Evolutionary conservation across 2,113 vertebrate species (phyloP), one percentile per base, ranked within the genome.

Genomic region (Donacobius atricapilla): DNA sequence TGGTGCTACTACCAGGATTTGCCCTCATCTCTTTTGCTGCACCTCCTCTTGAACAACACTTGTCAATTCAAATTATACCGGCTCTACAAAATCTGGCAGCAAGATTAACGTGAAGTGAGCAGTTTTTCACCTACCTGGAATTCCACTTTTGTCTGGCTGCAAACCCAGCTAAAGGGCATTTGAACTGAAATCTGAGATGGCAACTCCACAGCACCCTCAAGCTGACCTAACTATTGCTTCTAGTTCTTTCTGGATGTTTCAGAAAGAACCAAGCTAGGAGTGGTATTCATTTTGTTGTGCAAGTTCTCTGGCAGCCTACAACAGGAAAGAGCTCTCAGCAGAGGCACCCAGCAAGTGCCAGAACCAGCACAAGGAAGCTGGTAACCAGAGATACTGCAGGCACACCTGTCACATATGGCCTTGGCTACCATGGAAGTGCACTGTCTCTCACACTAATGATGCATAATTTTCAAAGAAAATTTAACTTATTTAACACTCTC

Each of bases 371-470:
- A 80, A 40, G 24, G 15, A 37, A 68, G 10, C 2, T 3, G 27
- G 22, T 4, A 50, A 47, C 15, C 40, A 63, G 14, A 37, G 19
- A 80, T 6, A 57, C 31, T 42, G 33, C 61, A 69, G 45, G 30
- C 7, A 42, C 1, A 0, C 61, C 63, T 57, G 24, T 31, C 23
- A 33, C 6, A 23, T 8, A 12, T 1, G 6, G 65, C 35, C 33
- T 54, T 27, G 15, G 35, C 39, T 63, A 16, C 47, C 61, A 17
- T 2, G 4, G 16, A 81, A 89, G 17, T 4, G 28, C n/a, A 47
- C 18, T 28, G 0, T 33, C 48, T 81, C 33, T 68, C 19, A 57
- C 3, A 3, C 33, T 64, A 42, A 45, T 1, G 9, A 68, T 11
- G 23, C 4, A 1, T 8, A 28, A 15, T 21, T 80, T 47, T 54